These are phyloP conservation scores for Nephila pilipes DNA, from an alignment of 1,140 invertebrate species.

Conservation along the genomic window DNA sequence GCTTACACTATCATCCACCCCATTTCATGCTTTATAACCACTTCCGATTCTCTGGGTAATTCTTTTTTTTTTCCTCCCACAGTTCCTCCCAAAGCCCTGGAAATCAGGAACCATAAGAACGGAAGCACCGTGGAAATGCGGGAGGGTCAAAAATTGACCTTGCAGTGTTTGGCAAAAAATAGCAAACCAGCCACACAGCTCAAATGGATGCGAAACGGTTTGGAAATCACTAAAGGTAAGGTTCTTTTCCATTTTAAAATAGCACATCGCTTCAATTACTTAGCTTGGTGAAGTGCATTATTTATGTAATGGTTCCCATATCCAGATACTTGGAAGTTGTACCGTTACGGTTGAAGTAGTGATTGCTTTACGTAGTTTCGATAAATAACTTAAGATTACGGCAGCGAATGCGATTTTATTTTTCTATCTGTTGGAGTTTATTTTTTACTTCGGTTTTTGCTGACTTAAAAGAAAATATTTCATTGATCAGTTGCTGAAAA, in stretches of 20 bases:
- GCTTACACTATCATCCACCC: neutral
- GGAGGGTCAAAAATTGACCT: conserved; percentile 89
- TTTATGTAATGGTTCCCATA: neutral
- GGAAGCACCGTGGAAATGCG: conserved; percentile 90
- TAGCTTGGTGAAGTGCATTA: neutral
- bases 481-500: neutral
- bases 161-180: conserved; percentile 91
- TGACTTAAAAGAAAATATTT: neutral
- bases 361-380: neutral
- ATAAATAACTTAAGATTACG: conserved; percentile 6
- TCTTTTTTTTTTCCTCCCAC: neutral
- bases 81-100: conserved; percentile 91
- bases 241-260: neutral
- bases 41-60: neutral
- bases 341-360: neutral
- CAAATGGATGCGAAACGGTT: conserved; percentile 89
- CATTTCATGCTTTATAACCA: neutral
- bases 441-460: neutral
- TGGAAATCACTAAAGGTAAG: conserved; percentile 78
- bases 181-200: conserved; percentile 93
- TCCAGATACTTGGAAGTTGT: neutral
- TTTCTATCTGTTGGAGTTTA: neutral
- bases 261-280: conserved; percentile 1
- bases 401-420: neutral
- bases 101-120: conserved; percentile 90